Percentiles rank a stretch among this genome's conserved stretches.
Evolutionary conservation across 2,888 invertebrate genomes (phyloP).

Genomic region (Hirudinaria manillensis): DNA sequence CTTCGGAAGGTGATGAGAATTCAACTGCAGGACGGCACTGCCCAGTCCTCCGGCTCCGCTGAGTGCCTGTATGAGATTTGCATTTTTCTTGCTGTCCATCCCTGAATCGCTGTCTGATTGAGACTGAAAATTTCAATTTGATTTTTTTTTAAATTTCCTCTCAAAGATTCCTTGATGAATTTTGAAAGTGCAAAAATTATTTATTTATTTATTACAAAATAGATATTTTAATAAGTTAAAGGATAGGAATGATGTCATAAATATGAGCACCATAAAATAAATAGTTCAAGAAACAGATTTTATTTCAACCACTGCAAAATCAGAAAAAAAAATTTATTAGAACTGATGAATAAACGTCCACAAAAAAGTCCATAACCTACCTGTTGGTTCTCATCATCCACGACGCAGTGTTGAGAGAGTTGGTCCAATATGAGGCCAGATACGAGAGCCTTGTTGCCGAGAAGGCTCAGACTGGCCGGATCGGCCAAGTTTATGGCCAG

Average conservation of each 20-base stretch:
- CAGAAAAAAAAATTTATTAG: too few relatives aligned
- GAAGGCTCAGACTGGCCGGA: conserved; percentile 12
- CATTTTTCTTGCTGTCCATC: conserved; percentile 26
- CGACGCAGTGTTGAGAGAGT: conserved; percentile 17
- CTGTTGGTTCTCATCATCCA: conserved; percentile 18
- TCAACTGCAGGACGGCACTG: not conserved
- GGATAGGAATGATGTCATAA: too few relatives aligned
- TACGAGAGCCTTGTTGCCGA: conserved; percentile 22
- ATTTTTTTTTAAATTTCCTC: not conserved
- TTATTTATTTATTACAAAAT: not conserved
- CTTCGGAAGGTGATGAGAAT: conserved; percentile 8
- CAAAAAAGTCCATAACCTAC: not conserved
- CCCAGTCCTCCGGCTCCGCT: not conserved
- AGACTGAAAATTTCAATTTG: conserved; percentile 16
- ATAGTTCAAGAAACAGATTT: too few relatives aligned
- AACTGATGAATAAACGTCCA: too few relatives aligned
- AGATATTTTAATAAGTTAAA: too few relatives aligned
- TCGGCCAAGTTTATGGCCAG: conserved; percentile 28
- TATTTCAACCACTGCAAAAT: too few relatives aligned
- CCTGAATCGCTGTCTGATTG: conserved; percentile 23
- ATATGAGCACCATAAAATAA: too few relatives aligned
- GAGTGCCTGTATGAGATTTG: conserved; percentile 22
- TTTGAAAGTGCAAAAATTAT: not conserved
- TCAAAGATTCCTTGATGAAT: not conserved
- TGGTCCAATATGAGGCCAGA: conserved; percentile 27